phyloP scores from a whole-genome alignment of 2,797 vertebrate genomes.

The Lagorchestes hirsutus region DNA sequence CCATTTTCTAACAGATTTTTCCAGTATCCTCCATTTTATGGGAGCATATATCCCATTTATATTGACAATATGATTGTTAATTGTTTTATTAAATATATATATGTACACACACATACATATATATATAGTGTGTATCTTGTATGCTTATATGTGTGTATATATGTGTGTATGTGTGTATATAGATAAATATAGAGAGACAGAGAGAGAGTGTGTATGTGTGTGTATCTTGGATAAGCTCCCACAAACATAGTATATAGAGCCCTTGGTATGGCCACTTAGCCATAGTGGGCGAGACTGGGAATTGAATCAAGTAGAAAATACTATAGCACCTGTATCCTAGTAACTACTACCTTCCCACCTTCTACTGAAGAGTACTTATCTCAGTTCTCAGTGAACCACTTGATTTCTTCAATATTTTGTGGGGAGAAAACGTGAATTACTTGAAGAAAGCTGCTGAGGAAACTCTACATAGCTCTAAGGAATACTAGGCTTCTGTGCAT shows the following conservation, averaged over 20 bases:
- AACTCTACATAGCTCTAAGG: not conserved
- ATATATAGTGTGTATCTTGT: not conserved
- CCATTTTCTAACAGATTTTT: too few relatives aligned
- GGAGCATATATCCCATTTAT: not conserved
- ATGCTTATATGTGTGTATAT: too few relatives aligned
- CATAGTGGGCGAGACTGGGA: not conserved
- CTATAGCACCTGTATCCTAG: not conserved
- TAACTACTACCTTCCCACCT: not conserved
- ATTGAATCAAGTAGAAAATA: not conserved
- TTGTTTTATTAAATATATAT: not conserved
- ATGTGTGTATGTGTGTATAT: accelerated
- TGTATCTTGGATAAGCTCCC: not conserved
- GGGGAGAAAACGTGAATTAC: not conserved
- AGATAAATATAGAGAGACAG: too few relatives aligned
- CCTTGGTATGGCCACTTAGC: not conserved
- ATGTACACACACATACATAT: too few relatives aligned
- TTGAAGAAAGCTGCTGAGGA: not conserved
- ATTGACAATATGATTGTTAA: not conserved
- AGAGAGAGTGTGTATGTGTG: not conserved
- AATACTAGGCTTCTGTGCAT: not conserved
- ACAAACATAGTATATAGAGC: not conserved
- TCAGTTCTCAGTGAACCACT: not conserved
- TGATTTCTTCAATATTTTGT: not conserved
- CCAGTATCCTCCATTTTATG: too few relatives aligned
- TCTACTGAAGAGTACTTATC: not conserved